Conservation (phyloP, 2,888 invertebrate genomes). For the Electrophaes corylata region DNA sequence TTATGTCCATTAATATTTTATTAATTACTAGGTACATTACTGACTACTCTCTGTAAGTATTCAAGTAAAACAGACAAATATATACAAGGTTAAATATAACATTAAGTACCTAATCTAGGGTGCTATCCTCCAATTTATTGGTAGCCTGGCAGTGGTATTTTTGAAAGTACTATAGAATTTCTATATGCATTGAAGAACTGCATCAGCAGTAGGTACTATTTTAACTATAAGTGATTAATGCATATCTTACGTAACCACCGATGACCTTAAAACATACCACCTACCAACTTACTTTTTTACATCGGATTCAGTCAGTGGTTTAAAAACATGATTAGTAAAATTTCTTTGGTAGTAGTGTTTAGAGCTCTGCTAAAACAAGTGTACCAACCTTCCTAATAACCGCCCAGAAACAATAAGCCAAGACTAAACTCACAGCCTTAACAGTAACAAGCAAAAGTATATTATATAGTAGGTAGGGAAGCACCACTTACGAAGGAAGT, state of each 20-base stretch:
- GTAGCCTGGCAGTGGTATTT: not conserved
- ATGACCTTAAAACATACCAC: too few relatives aligned
- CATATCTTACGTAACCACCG: too few relatives aligned
- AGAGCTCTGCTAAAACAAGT: not conserved
- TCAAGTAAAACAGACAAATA: not conserved
- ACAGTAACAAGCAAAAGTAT: not conserved
- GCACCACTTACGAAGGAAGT: too few relatives aligned
- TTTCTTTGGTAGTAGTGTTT: slow-evolving; percentile 22
- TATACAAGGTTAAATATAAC: not conserved
- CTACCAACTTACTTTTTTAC: too few relatives aligned
- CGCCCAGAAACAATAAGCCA: too few relatives aligned
- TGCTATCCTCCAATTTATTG: too few relatives aligned
- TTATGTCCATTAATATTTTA: not conserved
- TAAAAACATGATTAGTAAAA: slow-evolving; percentile 1
- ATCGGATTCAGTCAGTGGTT: not conserved
- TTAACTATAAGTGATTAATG: too few relatives aligned
- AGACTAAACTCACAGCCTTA: too few relatives aligned
- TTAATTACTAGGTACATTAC: not conserved
- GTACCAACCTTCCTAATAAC: not conserved
- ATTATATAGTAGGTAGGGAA: too few relatives aligned
- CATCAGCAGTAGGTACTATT: too few relatives aligned
- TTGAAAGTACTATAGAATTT: not conserved
- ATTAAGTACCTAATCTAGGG: too few relatives aligned
- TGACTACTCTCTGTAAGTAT: not conserved
- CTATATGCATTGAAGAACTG: too few relatives aligned